A percentile compares a stretch with the other conserved stretches of the same genome.
phyloP scores from a whole-genome alignment of 2,113 vertebrate genomes.

The Trogon surrucura region DNA sequence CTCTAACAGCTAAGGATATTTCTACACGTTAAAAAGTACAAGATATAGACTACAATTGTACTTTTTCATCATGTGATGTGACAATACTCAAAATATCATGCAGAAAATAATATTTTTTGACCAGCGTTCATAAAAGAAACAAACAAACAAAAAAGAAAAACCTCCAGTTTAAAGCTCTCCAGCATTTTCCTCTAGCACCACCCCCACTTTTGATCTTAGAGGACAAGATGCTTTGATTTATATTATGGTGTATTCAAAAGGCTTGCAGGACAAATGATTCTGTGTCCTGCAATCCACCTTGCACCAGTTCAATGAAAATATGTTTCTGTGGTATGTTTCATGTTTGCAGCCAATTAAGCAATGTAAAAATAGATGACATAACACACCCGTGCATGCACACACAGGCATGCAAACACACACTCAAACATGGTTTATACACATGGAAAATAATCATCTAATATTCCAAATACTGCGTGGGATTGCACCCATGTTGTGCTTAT shows the following conservation, averaged over 20 bases:
- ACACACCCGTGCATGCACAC: background rate
- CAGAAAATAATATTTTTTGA: background rate
- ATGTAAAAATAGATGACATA: background rate
- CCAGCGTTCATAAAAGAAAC: background rate
- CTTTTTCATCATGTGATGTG: background rate
- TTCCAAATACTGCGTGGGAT: background rate
- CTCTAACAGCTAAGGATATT: background rate
- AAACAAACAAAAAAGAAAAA: background rate
- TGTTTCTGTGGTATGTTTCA: background rate
- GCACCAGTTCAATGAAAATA: background rate
- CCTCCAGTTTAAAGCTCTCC: background rate
- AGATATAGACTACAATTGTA: background rate
- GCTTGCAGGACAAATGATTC: background rate
- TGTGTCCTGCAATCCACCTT: background rate
- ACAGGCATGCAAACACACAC: background rate
- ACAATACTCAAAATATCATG: background rate
- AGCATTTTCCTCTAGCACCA: background rate
- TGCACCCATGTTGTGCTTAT: background rate
- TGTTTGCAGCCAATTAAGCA: background rate
- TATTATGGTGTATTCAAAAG: background rate
- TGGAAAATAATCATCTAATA: background rate
- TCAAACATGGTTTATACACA: background rate
- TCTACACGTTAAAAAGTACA: background rate
- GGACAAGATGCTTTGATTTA: background rate
- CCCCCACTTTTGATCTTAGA: background rate